These are phyloP conservation scores for Heliconius ethilla DNA, from an alignment of 2,888 invertebrate species.

Conservation along the genomic window DNA sequence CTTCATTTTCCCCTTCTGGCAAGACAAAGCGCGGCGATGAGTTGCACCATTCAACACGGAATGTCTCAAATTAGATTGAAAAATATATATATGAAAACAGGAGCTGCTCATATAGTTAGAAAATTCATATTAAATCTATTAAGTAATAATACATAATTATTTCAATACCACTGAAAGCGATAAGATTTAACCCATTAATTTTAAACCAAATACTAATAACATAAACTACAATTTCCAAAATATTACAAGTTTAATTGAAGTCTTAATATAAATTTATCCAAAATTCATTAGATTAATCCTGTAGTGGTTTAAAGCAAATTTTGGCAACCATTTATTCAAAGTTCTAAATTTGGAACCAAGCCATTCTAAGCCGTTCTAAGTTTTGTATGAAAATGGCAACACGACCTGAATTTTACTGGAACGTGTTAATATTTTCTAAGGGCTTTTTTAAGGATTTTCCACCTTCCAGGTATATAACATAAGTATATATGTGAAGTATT, in stretches of 20 bases:
- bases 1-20: too few relatives aligned
- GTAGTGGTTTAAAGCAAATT: constrained; percentile 22
- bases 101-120: too few relatives aligned
- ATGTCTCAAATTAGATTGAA: too few relatives aligned
- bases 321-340: constrained; percentile 31
- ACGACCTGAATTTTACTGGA: neutral
- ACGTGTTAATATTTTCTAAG: neutral
- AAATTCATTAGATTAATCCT: constrained; percentile 22
- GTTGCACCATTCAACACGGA: too few relatives aligned
- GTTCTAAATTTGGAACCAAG: constrained; percentile 30
- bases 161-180: neutral
- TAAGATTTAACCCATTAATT: neutral
- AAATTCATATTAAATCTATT: neutral
- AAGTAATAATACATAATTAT: neutral
- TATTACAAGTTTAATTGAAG: constrained; percentile 3
- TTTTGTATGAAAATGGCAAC: constrained; percentile 19
- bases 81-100: too few relatives aligned
- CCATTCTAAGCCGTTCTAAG: constrained; percentile 26
- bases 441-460: neutral
- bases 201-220: neutral
- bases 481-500: too few relatives aligned
- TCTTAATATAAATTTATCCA: constrained; percentile 20
- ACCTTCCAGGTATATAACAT: too few relatives aligned
- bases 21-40: neutral
- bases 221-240: neutral